These are phyloP conservation scores for Phortica variegata DNA, from an alignment of 1,140 invertebrate species.

Conservation along the genomic window DNA sequence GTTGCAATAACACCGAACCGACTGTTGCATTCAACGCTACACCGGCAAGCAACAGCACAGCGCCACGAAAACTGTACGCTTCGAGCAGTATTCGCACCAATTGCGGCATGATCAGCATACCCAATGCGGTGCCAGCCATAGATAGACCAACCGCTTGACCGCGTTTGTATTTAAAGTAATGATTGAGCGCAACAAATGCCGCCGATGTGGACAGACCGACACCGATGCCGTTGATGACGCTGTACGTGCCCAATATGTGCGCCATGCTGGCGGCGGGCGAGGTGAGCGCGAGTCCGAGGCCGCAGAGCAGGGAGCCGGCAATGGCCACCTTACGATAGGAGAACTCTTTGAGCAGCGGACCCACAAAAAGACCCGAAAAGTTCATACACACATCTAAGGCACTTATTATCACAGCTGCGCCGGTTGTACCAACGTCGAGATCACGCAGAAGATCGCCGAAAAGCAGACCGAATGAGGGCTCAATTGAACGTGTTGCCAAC, in stretches of 20 bases:
- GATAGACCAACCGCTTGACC: slow-evolving; percentile 75
- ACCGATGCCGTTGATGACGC: slow-evolving; percentile 75
- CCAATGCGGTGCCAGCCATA: slow-evolving; percentile 73
- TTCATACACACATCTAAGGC: slow-evolving; percentile 73
- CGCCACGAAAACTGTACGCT: slow-evolving; percentile 65
- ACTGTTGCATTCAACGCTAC: slow-evolving; percentile 67
- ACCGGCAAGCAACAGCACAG: slow-evolving; percentile 67
- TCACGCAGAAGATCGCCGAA: slow-evolving; percentile 70
- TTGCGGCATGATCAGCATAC: slow-evolving; percentile 75
- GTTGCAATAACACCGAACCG: slow-evolving; percentile 68
- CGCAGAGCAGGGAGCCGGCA: slow-evolving; percentile 66
- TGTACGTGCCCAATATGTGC: slow-evolving; percentile 72
- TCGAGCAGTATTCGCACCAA: slow-evolving; percentile 64
- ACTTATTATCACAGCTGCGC: slow-evolving; percentile 71
- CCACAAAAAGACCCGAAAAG: slow-evolving; percentile 74
- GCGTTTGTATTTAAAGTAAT: slow-evolving; percentile 72
- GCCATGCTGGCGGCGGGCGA: slow-evolving; percentile 69
- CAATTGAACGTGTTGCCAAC: slow-evolving; percentile 73
- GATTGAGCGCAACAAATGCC: slow-evolving; percentile 72
- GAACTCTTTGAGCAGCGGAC: slow-evolving; percentile 70
- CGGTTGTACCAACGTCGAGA: slow-evolving; percentile 68
- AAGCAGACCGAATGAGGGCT: slow-evolving; percentile 75
- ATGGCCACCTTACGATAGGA: slow-evolving; percentile 73
- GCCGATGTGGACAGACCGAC: slow-evolving; percentile 70
- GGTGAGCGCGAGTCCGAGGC: slow-evolving; percentile 66